Evolutionary conservation across 2,888 invertebrate genomes (phyloP).

Genomic region (Chydorus sphaericus): DNA sequence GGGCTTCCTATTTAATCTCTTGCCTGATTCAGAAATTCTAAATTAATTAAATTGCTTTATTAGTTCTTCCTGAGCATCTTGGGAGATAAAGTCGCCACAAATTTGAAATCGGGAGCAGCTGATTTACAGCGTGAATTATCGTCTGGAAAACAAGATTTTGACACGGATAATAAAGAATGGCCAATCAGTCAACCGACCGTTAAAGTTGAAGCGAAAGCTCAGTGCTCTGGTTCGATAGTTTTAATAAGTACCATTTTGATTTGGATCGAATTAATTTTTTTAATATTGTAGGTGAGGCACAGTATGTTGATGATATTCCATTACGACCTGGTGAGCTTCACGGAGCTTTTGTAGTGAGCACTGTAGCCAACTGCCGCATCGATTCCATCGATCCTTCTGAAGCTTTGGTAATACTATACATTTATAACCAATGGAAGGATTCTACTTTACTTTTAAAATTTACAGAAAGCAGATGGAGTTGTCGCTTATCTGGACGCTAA

Average conservation of each 20-base stretch:
- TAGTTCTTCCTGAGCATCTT: constrained; percentile 31
- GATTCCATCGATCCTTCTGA: constrained; percentile 43
- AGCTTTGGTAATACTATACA: constrained; percentile 45
- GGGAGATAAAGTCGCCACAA: constrained; percentile 31
- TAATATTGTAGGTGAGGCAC: no score
- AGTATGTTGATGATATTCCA: constrained; percentile 59
- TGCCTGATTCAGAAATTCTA: constrained; percentile 12
- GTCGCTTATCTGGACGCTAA: constrained; percentile 9
- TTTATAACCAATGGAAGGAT: no score
- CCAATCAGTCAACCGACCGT: constrained; percentile 60
- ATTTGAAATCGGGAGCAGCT: constrained; percentile 41
- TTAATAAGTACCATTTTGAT: no score
- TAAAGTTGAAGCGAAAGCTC: constrained; percentile 50
- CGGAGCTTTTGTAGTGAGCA: constrained; percentile 52
- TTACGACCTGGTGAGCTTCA: constrained; percentile 48
- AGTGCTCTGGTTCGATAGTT: no score
- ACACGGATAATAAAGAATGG: constrained; percentile 50
- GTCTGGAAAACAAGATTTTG: constrained; percentile 50
- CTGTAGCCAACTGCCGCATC: constrained; percentile 41
- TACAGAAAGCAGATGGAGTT: neutral
- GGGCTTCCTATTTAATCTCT: constrained; percentile 19
- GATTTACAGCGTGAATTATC: constrained; percentile 46
- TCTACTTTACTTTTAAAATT: neutral
- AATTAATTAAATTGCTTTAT: no score
- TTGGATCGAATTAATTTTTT: no score